A percentile compares a stretch with the other conserved stretches of the same genome.
phyloP scores from a whole-genome alignment of 2,797 vertebrate genomes.

The Chanos chanos region DNA sequence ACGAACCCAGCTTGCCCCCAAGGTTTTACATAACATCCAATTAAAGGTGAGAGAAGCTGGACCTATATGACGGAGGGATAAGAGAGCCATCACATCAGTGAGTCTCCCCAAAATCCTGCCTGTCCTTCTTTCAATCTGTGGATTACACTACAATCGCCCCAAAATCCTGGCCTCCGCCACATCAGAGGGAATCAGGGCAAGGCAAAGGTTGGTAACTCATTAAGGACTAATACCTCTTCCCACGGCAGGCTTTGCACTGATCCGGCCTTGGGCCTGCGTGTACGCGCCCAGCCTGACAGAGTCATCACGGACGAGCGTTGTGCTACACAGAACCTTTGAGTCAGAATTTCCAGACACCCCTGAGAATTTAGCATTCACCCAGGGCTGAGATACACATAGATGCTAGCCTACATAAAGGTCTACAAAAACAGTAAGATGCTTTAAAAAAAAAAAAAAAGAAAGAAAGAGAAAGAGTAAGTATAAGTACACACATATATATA shows the following conservation, averaged over 20 bases:
- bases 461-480: too few relatives aligned
- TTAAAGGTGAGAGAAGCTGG: neutral
- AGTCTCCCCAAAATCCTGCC: neutral
- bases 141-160: conserved; percentile 13
- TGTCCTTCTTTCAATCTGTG: neutral
- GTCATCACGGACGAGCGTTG: neutral
- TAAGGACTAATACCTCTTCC: conserved; percentile 11
- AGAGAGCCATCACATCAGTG: too few relatives aligned
- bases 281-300: neutral
- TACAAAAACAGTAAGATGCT: too few relatives aligned
- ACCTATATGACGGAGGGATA: neutral
- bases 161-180: conserved; percentile 1
- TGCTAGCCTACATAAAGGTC: too few relatives aligned
- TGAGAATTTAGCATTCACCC: too few relatives aligned
- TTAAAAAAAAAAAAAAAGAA: too few relatives aligned
- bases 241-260: neutral
- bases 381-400: too few relatives aligned
- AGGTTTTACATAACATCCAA: conserved; percentile 5
- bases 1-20: neutral
- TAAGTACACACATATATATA: too few relatives aligned
- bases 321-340: neutral
- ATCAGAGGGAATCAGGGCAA: neutral
- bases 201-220: conserved; percentile 9
- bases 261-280: neutral
- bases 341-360: too few relatives aligned